Evolutionary conservation across 2,113 vertebrate genomes (phyloP).

Genomic region (Malaclemys terrapin): DNA sequence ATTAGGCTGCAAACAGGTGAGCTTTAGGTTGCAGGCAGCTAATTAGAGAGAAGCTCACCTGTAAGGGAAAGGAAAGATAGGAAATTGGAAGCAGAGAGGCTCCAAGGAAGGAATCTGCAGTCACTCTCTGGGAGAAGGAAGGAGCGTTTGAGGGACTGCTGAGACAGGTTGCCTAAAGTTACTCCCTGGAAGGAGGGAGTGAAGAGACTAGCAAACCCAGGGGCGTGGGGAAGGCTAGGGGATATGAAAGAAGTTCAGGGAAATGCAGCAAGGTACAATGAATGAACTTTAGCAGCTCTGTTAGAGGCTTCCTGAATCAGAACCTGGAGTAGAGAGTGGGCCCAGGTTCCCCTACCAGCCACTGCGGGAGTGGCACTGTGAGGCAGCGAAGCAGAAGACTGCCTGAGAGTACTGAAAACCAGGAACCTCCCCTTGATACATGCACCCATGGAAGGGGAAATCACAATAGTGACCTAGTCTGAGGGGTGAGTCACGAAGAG

Average conservation of each 20-base stretch:
- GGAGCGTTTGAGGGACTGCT: too few species aligned
- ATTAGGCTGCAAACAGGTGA: neutral
- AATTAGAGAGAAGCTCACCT: neutral
- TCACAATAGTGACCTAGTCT: neutral
- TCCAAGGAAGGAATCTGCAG: neutral
- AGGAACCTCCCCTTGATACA: neutral
- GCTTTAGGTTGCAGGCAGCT: neutral
- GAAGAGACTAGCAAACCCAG: neutral
- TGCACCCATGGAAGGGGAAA: neutral
- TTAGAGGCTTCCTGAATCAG: neutral
- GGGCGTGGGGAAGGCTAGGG: neutral
- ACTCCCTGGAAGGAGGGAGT: neutral
- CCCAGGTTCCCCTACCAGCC: neutral
- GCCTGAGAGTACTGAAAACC: neutral
- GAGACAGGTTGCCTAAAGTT: neutral
- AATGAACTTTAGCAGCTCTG: neutral
- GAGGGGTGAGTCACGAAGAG: neutral
- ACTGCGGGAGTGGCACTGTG: neutral
- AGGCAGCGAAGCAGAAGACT: neutral
- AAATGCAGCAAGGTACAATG: neutral
- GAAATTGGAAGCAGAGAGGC: neutral
- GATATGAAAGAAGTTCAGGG: neutral
- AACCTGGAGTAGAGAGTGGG: neutral
- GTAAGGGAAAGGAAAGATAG: neutral
- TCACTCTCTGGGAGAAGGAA: neutral